Evolutionary conservation across 2,113 vertebrate genomes (phyloP), one percentile per base, ranked within the genome.

Genomic region (Callionymus lyra): DNA sequence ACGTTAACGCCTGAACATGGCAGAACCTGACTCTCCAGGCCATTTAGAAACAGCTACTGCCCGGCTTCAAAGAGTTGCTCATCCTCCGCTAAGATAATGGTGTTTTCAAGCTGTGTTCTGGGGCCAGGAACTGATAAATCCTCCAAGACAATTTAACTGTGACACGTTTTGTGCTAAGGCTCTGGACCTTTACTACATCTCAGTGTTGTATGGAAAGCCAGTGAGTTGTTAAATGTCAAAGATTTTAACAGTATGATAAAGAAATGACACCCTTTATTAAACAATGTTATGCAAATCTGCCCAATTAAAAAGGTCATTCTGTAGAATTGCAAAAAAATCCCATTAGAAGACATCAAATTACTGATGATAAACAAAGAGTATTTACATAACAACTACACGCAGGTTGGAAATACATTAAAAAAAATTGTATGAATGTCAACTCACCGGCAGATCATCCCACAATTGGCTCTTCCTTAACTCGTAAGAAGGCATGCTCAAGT

Each of bases 401-500:
- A 27, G 21, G n/a, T 31, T 33, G 9, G 19, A 56, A 27, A 6
- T 14, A 6, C 8, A 36, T 11, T n/a, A n/a, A n/a, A n/a, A 16
- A 38, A 12, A 10, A 16, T 41, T 50, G 42, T 16, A 17, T 48
- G 16, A 11, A 39, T 37, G 48, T 27, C 46, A 18, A 73, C 92
- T 77, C 86, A 98, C 95, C 80, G 94, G 91, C 67, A 90, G 64
- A 49, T 97, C 94, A 21, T 98, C 92, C 95, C 95, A 98, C 47
- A 92, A 87, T 72, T 94, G 91, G 70, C 91, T 98, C 84, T 92
- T 97, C 63, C 76, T 74, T 46, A 98, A 88, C 50, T 98, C 95
- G 1, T 94, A 98, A 1, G 95, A 97, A 6, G 91, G 89, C 72
- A 91, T 83, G 47, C 88, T 91, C 80, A 96, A 82, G 70, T 92